Evolutionary conservation across 2,888 invertebrate species (phyloP).

Genomic region (Girardia tigrina): DNA sequence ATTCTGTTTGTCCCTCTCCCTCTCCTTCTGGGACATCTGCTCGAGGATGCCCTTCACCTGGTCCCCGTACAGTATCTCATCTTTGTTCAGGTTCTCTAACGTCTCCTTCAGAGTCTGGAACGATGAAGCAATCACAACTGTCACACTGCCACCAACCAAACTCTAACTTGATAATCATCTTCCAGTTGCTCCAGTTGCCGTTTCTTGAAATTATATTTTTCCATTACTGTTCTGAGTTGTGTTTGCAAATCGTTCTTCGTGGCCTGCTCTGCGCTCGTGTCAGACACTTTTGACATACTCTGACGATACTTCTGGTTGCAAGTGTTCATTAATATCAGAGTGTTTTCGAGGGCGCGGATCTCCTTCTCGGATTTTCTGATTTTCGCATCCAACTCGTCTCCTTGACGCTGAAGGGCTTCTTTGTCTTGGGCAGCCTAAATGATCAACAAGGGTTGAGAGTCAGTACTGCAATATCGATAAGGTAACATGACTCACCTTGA

Average conservation of each 20-base stretch:
- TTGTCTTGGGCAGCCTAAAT: slow-evolving; percentile 51
- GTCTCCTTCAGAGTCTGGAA: slow-evolving; percentile 46
- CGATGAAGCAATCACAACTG: not conserved
- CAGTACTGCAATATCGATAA: not conserved
- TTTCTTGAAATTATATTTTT: slow-evolving; percentile 49
- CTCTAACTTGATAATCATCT: slow-evolving; percentile 44
- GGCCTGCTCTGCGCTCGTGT: slow-evolving; percentile 52
- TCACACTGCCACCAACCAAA: not conserved
- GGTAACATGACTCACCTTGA: slow-evolving; percentile 42
- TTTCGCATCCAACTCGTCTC: slow-evolving; percentile 68
- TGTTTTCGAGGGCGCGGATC: slow-evolving; percentile 75
- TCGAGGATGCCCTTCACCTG: slow-evolving; percentile 13
- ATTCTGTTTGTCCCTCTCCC: slow-evolving; percentile 30
- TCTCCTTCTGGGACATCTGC: slow-evolving; percentile 28
- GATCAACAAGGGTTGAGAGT: not conserved
- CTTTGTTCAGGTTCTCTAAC: slow-evolving; percentile 42
- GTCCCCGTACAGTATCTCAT: slow-evolving; percentile 33
- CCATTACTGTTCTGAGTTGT: slow-evolving; percentile 51
- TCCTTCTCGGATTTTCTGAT: slow-evolving; percentile 69
- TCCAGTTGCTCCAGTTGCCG: slow-evolving; percentile 47
- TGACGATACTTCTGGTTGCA: slow-evolving; percentile 64
- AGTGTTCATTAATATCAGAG: slow-evolving; percentile 65
- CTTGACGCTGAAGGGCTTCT: slow-evolving; percentile 53
- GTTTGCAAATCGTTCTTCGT: slow-evolving; percentile 54
- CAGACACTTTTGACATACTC: slow-evolving; percentile 47